Base-by-base conservation (phyloP, 2,113 vertebrate genomes). In the Rattus rattus region DNA sequence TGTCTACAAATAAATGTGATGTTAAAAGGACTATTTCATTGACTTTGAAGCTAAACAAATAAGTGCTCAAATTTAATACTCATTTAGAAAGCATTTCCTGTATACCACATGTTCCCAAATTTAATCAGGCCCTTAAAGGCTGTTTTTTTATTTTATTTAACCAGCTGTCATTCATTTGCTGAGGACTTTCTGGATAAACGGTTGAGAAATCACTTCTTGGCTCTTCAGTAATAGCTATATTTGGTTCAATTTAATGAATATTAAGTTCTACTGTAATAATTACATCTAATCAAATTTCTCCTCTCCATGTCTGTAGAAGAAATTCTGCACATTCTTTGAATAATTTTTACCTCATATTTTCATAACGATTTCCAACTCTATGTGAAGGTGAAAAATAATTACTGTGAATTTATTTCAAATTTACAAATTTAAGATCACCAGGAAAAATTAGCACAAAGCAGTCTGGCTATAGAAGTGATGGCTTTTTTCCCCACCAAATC, bases 351-450 rank as follows among this genome's bases (percentile, higher is more conserved):
- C 1, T n/a, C 16, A 83, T 56, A 70, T 65, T 95, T n/a, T 92
- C 9, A 88, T 56, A n/a, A 73, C 79, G 61, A 87, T 5, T 30
- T 7, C 33, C 61, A 47, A 81, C 54, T 88, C 80, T 20, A 80
- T 28, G 11, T 75, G 49, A 83, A 88, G 94, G 54, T 88, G 10
- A 54, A 88, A 69, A 92, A 30, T 92, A 36, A 92, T 83, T 49
- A 72, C 13, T 47, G 17, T 75, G 81, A 73, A 30, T 95, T 80
- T 92, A 59, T 43, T 87, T 83, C 43, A 88, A 26, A 59, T 39
- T 47, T 39, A 83, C 73, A n/a, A 59, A 73, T 56, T 70, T 33
- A 61, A 43, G 36, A 84, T 65, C 4, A 80, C 16, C 24, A 56
- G 33, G 30, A 39, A 76, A 56, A 33, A 76, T 69, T 59, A 49